Evolutionary conservation across 2,113 vertebrate genomes (phyloP).

Genomic region (Heptranchias perlo): DNA sequence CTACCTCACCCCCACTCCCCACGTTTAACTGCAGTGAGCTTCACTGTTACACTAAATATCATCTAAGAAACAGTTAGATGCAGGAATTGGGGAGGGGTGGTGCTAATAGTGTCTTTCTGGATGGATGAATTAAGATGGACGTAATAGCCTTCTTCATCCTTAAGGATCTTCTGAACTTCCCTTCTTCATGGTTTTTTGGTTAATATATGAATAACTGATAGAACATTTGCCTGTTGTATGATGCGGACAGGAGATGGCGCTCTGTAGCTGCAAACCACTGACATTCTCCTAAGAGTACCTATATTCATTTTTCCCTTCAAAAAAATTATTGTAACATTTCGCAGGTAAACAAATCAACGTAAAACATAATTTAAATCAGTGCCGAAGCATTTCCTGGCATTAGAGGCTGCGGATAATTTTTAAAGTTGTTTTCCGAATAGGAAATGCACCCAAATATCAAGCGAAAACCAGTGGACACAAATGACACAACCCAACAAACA

Average conservation of each 20-base stretch:
- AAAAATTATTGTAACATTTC: not conserved
- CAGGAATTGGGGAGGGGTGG: no score
- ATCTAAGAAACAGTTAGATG: no score
- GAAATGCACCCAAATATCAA: not conserved
- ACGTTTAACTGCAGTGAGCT: no score
- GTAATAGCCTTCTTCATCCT: not conserved
- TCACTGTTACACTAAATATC: no score
- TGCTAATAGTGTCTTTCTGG: no score
- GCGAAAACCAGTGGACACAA: not conserved
- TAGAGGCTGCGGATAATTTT: not conserved
- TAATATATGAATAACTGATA: not conserved
- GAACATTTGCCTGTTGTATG: not conserved
- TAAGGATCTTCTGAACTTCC: not conserved
- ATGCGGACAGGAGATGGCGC: not conserved
- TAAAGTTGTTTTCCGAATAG: not conserved
- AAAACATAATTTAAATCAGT: not conserved
- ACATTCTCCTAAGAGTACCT: not conserved
- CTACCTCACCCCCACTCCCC: no score
- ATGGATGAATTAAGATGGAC: no score
- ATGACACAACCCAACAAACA: slow-evolving; percentile 13
- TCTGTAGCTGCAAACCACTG: not conserved
- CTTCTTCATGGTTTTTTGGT: not conserved
- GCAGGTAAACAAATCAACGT: not conserved
- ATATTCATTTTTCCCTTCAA: not conserved
- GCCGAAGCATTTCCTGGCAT: not conserved